A percentile compares a stretch with the other conserved stretches of the same genome.
Conservation (phyloP, 2,888 invertebrate genomes). For the Drosophila algonquin region DNA sequence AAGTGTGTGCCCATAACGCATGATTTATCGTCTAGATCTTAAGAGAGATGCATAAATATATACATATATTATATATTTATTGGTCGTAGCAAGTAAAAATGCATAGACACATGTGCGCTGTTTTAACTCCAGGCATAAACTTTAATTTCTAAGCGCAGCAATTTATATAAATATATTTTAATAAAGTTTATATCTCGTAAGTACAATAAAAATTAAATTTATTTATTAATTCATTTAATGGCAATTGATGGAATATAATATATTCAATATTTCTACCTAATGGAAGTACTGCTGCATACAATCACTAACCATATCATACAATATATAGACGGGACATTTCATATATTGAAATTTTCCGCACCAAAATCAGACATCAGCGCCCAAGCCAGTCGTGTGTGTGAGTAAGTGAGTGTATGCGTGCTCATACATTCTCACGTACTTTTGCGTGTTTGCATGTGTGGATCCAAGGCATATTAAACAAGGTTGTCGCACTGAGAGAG, state of each 20-base stretch:
- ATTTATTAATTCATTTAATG: neutral
- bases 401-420: no score
- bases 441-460: no score
- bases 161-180: conserved; percentile 75
- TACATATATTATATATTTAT: conserved; percentile 61
- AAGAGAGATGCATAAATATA: conserved; percentile 31
- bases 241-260: neutral
- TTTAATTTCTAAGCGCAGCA: conserved; percentile 71
- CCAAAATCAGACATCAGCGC: no score
- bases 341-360: no score
- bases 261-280: no score
- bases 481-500: no score
- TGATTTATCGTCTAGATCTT: conserved; percentile 32
- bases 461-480: no score
- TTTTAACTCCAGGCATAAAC: conserved; percentile 67
- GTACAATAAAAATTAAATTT: conserved; percentile 31
- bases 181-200: conserved; percentile 73
- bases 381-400: no score
- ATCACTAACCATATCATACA: no score
- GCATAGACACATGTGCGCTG: conserved; percentile 49
- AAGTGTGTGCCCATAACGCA: conserved; percentile 27
- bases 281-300: neutral
- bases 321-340: no score
- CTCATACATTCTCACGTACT: no score
- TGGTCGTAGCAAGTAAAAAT: conserved; percentile 56